These are phyloP conservation scores for Ptilodon capucinus DNA, from an alignment of 2,888 invertebrate species.

Conservation along the genomic window DNA sequence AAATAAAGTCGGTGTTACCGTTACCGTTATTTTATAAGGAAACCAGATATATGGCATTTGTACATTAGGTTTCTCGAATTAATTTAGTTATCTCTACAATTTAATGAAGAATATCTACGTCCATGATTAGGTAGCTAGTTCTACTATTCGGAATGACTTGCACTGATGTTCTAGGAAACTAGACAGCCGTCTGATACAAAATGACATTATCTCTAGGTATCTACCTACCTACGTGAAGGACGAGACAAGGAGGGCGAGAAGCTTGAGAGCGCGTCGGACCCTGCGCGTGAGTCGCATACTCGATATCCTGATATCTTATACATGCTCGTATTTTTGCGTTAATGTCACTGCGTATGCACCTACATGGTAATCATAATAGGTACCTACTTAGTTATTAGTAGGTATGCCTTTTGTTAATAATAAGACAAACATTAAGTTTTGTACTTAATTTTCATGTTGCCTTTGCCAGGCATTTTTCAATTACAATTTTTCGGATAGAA, in stretches of 20 bases:
- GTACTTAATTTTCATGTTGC: background rate
- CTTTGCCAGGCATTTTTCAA: background rate
- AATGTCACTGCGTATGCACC: conserved; percentile 9
- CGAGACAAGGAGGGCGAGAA: conserved; percentile 42
- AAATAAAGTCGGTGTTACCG: background rate
- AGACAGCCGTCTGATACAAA: conserved; percentile 18
- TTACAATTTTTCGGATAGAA: background rate
- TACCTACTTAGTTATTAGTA: no score
- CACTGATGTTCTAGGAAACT: conserved; percentile 27
- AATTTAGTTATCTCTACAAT: no score
- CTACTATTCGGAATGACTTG: background rate
- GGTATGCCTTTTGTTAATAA: background rate
- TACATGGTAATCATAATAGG: background rate
- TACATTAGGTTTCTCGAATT: background rate
- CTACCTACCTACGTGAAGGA: conserved; percentile 57
- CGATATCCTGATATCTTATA: conserved; percentile 9
- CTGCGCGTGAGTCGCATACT: conserved; percentile 49
- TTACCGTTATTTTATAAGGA: background rate
- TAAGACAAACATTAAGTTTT: background rate
- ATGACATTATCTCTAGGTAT: conserved; percentile 47
- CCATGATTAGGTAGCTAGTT: no score
- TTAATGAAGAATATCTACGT: no score
- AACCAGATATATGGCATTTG: background rate
- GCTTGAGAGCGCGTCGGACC: conserved; percentile 32
- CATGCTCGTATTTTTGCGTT: conserved; percentile 18